Percentiles rank a stretch among this genome's conserved stretches.
phyloP scores from a whole-genome alignment of 2,113 vertebrate species.

The Nipponia nippon region DNA sequence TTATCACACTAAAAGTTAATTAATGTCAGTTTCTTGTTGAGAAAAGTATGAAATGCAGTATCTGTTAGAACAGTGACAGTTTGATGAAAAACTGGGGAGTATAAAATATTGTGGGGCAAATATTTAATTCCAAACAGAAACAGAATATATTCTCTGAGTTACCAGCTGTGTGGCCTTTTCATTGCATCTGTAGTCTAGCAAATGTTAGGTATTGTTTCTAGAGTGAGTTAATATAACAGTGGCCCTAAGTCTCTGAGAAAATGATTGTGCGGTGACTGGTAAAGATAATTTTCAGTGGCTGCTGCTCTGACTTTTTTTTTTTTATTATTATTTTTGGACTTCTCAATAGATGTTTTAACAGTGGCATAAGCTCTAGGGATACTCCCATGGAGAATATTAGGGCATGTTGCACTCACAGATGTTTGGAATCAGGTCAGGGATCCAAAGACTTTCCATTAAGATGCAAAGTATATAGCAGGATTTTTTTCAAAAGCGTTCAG shows the following conservation, averaged over 20 bases:
- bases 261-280: background rate
- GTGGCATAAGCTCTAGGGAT: background rate
- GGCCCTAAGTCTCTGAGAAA: background rate
- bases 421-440: conserved; percentile 30
- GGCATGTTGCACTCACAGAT: background rate
- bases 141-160: background rate
- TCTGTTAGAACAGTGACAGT: background rate
- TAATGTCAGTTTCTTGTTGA: background rate
- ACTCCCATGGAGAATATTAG: background rate
- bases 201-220: background rate
- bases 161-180: background rate
- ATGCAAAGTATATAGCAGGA: background rate
- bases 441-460: conserved; percentile 28
- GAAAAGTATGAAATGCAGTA: background rate
- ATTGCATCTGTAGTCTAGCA: background rate
- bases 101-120: background rate
- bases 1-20: background rate
- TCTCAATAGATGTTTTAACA: background rate
- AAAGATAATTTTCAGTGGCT: background rate
- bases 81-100: background rate
- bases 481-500: background rate
- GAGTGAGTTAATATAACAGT: background rate
- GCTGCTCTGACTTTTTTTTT: background rate
- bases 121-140: background rate
- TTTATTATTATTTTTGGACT: background rate